Base-by-base conservation (phyloP, 64 coral and sea anemone genomes). In the Cladopsammia gracilis region DNA sequence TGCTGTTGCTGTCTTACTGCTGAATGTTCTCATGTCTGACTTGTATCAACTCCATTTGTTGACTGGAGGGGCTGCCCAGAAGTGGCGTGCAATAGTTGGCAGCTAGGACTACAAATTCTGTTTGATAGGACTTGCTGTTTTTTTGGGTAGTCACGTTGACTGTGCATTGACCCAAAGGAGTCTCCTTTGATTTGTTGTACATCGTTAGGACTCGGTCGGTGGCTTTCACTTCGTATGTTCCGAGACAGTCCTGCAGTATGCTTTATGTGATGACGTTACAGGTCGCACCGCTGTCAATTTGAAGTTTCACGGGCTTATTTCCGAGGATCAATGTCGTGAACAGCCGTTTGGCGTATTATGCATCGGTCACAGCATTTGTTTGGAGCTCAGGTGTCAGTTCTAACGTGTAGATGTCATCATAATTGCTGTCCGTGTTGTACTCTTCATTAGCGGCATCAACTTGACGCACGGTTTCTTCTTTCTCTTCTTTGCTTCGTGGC, bases 61-160 rank as follows among this genome's bases (percentile, higher is more conserved):
- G n/a, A 11, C n/a, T 70, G 10, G 68, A 24, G 4, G n/a, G n/a
- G 24, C 23, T n/a, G 7, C 68, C 68, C n/a, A 70, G 68, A 5
- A 25, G 68, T 24, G 68, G 68, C 3, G 68, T 4, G 68, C 68
- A 7, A 25, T 70, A 4, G 6, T 70, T 26, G 7, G 22, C 24
- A 70, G 24, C n/a, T 66, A 66, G 11, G 24, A 70, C 68, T 42
- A 70, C 68, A 26, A 70, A 70, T n/a, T 70, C 68, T 70, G 68
- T 70, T 24, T 26, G 0, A 70, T 26, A 70, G n/a, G 68, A 70
- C 68, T 70, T 70, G 68, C 24, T 26, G 24, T 24, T 70, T n/a
- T 70, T 70, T 24, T 3, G 24, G 11, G 22, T 70, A 4, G 6
- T 24, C 68, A 70, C n/a, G 22, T 24, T 9, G 6, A 70, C 10